Evolutionary conservation across 2,113 vertebrate species (phyloP), one percentile per base, ranked within the genome.

Genomic region (Triplophysa tibetana): DNA sequence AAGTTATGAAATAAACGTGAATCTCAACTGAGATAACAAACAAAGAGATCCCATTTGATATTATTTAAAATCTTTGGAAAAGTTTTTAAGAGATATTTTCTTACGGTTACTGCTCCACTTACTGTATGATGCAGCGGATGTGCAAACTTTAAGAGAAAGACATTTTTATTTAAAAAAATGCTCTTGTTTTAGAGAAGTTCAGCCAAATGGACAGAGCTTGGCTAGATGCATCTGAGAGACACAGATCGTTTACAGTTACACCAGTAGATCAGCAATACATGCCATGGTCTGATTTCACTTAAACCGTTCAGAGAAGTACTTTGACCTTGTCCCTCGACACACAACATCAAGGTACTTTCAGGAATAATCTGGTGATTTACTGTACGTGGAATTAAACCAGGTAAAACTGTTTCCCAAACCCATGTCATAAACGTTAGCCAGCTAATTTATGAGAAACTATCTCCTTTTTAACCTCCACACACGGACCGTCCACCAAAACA

Each of bases 291-390:
- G 43, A 67, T 74, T 82, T 78, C 54, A 68, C 23, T 62, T 74
- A 67, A 74, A 82, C n/a, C 41, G 26, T 72, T 67, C 52, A 70
- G 67, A 63, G 33, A 52, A 72, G 77, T 69, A 60, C 26, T 56
- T 50, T 60, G 60, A 81, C 70, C 77, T 75, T 70, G 41, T 65
- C 33, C 80, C 62, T 50, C 26, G n/a, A 60, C 38, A 29, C 9
- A n/a, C 21, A 41, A 81, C 56, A 50, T 79, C 64, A 70, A 69
- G 70, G 48, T 65, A 48, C 26, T 79, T 68, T 67, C 17, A 21
- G 14, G 48, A 84, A 79, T 52, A 79, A 79, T 64, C 50, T 66
- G 13, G 11, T 79, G 70, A 79, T 84, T 79, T 82, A 58, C 3
- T 52, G 50, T 17, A 70, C 70, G 38, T 79, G 70, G 26, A 75